Percentiles rank a stretch among this genome's conserved stretches.
phyloP scores from a whole-genome alignment of 2,113 vertebrate species.

The Rynchops niger region DNA sequence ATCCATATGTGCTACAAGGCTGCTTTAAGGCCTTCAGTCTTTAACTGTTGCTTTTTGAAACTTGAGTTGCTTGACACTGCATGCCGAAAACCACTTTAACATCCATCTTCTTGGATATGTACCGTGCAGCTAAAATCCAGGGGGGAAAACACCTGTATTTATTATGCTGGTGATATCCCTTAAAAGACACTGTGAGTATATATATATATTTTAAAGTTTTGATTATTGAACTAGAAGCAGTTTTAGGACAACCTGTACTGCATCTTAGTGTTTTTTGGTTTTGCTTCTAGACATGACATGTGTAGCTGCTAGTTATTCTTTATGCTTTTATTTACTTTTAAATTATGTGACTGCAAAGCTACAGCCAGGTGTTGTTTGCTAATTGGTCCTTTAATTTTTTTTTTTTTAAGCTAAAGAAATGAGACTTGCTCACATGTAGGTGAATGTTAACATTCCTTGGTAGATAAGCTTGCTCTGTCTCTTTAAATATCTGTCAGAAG shows the following conservation, averaged over 20 bases:
- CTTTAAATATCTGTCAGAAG: not conserved
- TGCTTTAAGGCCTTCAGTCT: not conserved
- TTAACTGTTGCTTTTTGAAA: not conserved
- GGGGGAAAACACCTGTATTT: fast-evolving
- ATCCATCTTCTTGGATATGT: not conserved
- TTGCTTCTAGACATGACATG: not conserved
- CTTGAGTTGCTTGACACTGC: not conserved
- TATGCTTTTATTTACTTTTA: not conserved
- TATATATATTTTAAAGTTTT: not conserved
- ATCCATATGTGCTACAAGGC: not conserved
- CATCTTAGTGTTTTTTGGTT: not conserved
- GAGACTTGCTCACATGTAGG: not conserved
- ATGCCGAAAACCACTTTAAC: not conserved
- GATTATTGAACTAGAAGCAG: not conserved
- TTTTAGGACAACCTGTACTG: not conserved
- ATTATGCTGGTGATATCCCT: not conserved
- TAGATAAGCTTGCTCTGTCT: not conserved
- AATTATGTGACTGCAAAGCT: not conserved
- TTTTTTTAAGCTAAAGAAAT: not conserved
- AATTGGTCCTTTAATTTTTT: not conserved
- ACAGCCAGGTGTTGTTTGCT: not conserved
- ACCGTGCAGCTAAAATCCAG: not conserved
- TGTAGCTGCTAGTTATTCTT: not conserved
- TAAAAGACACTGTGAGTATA: not conserved
- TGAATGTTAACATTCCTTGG: not conserved